A percentile compares a stretch with the other conserved stretches of the same genome.
Conservation (phyloP, 1,140 invertebrate species). For the Sminthurides bifidus region DNA sequence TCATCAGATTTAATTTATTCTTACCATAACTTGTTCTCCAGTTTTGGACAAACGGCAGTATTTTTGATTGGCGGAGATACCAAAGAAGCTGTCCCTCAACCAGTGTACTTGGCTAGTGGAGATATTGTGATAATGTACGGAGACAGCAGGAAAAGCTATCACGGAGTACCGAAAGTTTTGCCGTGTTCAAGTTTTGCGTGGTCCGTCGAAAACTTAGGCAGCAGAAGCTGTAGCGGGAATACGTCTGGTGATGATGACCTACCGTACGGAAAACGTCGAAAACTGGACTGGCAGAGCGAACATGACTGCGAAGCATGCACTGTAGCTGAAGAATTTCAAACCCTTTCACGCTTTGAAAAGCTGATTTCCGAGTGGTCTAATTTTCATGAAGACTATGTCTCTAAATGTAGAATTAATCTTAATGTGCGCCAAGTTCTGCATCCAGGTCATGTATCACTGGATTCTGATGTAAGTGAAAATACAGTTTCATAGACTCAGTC, state of each 20-base stretch:
- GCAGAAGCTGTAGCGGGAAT: slow-evolving; percentile 13
- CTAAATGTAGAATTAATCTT: slow-evolving; percentile 56
- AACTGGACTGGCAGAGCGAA: too few relatives aligned
- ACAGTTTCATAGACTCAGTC: too few relatives aligned
- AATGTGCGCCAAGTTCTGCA: slow-evolving; percentile 57
- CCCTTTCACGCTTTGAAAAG: slow-evolving; percentile 15
- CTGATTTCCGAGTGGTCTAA: slow-evolving; percentile 37
- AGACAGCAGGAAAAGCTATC: slow-evolving; percentile 60
- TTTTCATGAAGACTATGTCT: slow-evolving; percentile 45
- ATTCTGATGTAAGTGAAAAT: too few relatives aligned
- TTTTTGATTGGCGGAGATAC: slow-evolving; percentile 66
- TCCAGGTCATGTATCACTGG: slow-evolving; percentile 15
- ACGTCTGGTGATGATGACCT: too few relatives aligned
- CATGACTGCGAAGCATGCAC: too few relatives aligned
- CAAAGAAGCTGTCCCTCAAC: slow-evolving; percentile 49
- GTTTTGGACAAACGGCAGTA: slow-evolving; percentile 74
- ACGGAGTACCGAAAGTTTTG: slow-evolving; percentile 69
- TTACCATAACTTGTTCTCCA: slow-evolving; percentile 38
- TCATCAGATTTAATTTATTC: background rate
- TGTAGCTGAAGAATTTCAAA: slow-evolving; percentile 1
- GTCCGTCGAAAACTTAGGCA: slow-evolving; percentile 30
- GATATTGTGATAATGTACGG: slow-evolving; percentile 73
- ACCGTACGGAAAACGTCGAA: background rate
- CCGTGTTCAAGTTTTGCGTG: slow-evolving; percentile 39
- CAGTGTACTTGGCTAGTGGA: slow-evolving; percentile 61